Conservation (phyloP, 2,113 vertebrate genomes). For the Colius striatus region DNA sequence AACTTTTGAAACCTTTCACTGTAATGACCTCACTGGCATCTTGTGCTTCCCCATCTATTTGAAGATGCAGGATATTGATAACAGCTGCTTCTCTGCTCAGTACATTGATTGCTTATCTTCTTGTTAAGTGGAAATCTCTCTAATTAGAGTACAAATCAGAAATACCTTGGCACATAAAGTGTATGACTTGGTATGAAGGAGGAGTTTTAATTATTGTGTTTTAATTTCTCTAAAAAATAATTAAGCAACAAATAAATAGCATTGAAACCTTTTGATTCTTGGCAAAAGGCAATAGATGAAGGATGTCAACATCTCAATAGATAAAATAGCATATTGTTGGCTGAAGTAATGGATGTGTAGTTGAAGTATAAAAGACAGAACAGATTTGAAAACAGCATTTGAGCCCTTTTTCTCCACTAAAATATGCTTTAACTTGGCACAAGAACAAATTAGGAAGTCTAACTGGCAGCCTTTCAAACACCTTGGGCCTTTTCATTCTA, state of each 20-base stretch:
- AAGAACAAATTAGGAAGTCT: slow-evolving; percentile 10
- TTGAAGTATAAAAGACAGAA: background rate
- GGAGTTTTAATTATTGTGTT: background rate
- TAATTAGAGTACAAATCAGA: background rate
- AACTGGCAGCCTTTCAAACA: slow-evolving; percentile 30
- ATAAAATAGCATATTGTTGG: background rate
- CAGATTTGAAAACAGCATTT: background rate
- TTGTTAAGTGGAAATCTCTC: background rate
- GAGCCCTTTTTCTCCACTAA: background rate
- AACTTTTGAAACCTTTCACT: background rate
- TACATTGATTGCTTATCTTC: background rate
- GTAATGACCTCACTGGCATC: background rate
- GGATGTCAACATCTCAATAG: background rate
- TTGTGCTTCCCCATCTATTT: background rate
- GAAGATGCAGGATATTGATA: background rate
- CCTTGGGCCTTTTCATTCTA: background rate
- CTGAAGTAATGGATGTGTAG: background rate
- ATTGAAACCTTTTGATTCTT: background rate
- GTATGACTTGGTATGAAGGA: background rate
- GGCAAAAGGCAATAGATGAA: background rate
- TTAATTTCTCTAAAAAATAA: background rate
- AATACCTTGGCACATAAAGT: background rate
- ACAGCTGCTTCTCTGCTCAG: background rate
- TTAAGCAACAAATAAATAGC: background rate
- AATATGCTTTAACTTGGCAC: background rate